phyloP scores from a whole-genome alignment of 1,140 invertebrate genomes.

The Diabrotica undecimpunctata region DNA sequence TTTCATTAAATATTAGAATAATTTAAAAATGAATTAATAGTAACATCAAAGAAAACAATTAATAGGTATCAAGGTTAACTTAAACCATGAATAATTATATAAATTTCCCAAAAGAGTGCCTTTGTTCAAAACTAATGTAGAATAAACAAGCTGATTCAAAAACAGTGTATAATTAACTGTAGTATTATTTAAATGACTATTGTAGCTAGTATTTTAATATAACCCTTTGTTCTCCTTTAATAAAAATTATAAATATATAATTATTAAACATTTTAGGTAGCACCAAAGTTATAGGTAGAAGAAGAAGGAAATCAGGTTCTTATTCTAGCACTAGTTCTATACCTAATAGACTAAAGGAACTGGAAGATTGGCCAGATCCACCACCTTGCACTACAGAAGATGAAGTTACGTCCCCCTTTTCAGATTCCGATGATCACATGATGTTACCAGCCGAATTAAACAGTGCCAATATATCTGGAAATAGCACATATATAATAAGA shows the following conservation, averaged over 20 bases:
- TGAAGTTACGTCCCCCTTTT: slow-evolving; percentile 63
- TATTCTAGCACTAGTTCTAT: slow-evolving; percentile 60
- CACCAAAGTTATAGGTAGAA: slow-evolving; percentile 64
- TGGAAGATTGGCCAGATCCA: slow-evolving; percentile 64
- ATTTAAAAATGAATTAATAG: too few species aligned
- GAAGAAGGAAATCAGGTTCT: slow-evolving; percentile 58
- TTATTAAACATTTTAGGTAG: slow-evolving; percentile 42
- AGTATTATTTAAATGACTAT: too few species aligned
- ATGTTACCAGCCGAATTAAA: slow-evolving; percentile 47
- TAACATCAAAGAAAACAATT: too few species aligned
- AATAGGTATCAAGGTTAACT: too few species aligned
- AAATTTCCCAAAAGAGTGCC: too few species aligned
- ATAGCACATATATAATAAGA: slow-evolving; percentile 70
- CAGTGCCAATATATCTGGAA: slow-evolving; percentile 57
- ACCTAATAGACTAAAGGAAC: slow-evolving; percentile 54
- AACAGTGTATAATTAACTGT: too few species aligned
- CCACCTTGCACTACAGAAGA: slow-evolving; percentile 63
- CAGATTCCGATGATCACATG: slow-evolving; percentile 58
- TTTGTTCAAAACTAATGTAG: too few species aligned
- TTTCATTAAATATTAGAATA: too few species aligned
- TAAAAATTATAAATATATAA: background rate
- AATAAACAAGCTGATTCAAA: too few species aligned
- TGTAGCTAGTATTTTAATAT: background rate
- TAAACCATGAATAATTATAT: too few species aligned
- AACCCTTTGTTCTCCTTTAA: background rate